Percentiles rank a stretch among this genome's conserved stretches.
Conservation (phyloP, 2,113 vertebrate species). For the Rhegmatorhina hoffmannsi region DNA sequence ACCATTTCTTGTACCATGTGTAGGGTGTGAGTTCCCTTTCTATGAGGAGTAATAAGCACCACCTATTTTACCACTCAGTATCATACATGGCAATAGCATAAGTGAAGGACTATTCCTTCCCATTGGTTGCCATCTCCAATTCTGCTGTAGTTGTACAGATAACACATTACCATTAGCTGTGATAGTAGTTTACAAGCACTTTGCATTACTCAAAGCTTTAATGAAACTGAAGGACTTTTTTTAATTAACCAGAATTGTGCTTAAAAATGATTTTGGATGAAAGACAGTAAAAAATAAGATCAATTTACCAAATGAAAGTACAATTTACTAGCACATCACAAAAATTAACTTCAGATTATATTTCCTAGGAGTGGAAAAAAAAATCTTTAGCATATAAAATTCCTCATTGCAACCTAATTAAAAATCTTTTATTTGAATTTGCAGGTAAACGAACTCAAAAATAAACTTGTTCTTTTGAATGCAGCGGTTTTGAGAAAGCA, state of each 20-base stretch:
- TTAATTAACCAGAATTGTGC: not conserved
- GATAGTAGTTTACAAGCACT: not conserved
- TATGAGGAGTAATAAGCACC: rapidly evolving
- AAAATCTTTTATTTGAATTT: constrained; percentile 20
- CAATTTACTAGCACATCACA: not conserved
- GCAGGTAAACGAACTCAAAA: constrained; percentile 87
- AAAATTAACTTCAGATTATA: not conserved
- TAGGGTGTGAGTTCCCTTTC: not conserved
- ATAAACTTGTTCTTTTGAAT: constrained; percentile 83
- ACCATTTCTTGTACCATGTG: not conserved
- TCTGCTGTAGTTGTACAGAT: not conserved
- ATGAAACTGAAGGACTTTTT: not conserved
- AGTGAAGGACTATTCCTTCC: not conserved
- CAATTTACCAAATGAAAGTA: not conserved
- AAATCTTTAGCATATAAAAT: not conserved
- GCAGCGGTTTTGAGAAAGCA: constrained; percentile 86
- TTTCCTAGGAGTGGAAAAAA: not conserved
- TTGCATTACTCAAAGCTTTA: not conserved
- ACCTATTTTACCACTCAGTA: not conserved
- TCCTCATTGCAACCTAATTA: not conserved
- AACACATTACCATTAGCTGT: not conserved
- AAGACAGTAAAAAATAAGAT: not conserved
- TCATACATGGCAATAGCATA: not conserved
- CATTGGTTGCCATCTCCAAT: not conserved
- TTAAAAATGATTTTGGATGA: not conserved